Evolutionary conservation across 2,113 vertebrate species (phyloP).

Genomic region (Glaucidium brasilianum): DNA sequence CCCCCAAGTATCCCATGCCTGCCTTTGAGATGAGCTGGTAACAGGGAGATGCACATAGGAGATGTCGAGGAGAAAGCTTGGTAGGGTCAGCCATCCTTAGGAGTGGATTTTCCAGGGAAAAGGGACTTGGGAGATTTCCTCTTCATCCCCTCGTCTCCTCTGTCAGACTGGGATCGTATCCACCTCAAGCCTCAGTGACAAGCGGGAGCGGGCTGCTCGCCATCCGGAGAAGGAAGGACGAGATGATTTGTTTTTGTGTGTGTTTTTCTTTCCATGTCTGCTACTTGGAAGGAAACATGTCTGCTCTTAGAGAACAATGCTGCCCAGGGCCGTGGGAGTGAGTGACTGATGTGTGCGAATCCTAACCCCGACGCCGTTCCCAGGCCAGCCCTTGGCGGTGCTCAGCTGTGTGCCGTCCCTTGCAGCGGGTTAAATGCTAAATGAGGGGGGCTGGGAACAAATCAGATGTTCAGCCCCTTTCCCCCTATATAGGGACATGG

Average conservation of each 20-base stretch:
- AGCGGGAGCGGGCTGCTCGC: background rate
- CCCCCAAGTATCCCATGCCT: fast-evolving
- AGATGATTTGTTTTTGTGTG: slow-evolving; percentile 59
- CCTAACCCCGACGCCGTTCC: background rate
- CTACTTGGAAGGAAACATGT: slow-evolving; percentile 66
- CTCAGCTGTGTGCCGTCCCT: background rate
- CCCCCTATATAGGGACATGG: fast-evolving
- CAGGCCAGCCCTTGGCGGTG: background rate
- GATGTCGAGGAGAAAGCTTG: background rate
- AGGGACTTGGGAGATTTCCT: background rate
- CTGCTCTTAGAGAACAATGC: slow-evolving; percentile 58
- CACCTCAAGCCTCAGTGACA: slow-evolving; percentile 24
- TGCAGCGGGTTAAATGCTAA: background rate
- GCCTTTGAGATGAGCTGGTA: background rate
- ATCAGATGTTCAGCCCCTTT: background rate
- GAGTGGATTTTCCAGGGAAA: background rate
- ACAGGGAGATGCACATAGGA: background rate
- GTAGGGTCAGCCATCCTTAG: background rate
- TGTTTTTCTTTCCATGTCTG: slow-evolving; percentile 66
- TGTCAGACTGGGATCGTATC: background rate
- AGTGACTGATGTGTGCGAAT: slow-evolving; percentile 14
- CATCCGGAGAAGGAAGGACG: slow-evolving; percentile 48
- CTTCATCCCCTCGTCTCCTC: background rate
- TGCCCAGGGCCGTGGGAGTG: slow-evolving; percentile 57
- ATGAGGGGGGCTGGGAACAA: background rate